A percentile compares a stretch with the other conserved stretches of the same genome.
Conservation (phyloP, 1,140 invertebrate species). For the Nomia melanderi region DNA sequence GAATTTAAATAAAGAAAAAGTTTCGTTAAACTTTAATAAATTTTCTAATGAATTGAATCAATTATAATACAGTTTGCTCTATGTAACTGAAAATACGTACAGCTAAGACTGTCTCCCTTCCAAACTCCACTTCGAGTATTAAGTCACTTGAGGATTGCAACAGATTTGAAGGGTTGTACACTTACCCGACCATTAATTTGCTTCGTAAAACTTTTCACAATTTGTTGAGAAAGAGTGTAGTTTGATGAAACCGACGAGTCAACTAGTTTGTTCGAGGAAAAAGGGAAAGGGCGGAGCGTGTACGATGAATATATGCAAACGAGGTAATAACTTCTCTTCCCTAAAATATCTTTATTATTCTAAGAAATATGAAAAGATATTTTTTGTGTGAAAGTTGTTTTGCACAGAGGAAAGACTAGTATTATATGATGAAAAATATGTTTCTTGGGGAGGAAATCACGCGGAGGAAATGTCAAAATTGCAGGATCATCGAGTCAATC, state of each 20-base stretch:
- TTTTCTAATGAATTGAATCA: too few species aligned
- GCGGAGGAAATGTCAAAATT: background rate
- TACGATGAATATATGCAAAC: too few species aligned
- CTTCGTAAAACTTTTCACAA: too few species aligned
- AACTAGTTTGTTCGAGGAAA: background rate
- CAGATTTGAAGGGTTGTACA: too few species aligned
- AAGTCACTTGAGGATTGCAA: too few species aligned
- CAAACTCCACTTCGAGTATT: too few species aligned
- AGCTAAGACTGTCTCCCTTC: too few species aligned
- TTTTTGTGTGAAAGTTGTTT: background rate
- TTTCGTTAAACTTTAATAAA: too few species aligned
- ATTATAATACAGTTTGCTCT: too few species aligned
- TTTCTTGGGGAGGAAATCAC: background rate
- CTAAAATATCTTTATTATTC: background rate
- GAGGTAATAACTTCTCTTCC: background rate
- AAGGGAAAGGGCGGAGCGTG: background rate
- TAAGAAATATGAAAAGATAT: background rate
- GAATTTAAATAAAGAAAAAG: too few species aligned
- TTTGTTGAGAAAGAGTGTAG: background rate
- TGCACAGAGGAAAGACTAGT: background rate
- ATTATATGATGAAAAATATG: background rate
- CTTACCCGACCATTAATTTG: too few species aligned
- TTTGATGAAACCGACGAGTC: background rate
- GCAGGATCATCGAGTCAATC: background rate
- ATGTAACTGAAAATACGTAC: too few species aligned